phyloP scores from a whole-genome alignment of 2,888 invertebrate genomes.

The Eulithis prunata region DNA sequence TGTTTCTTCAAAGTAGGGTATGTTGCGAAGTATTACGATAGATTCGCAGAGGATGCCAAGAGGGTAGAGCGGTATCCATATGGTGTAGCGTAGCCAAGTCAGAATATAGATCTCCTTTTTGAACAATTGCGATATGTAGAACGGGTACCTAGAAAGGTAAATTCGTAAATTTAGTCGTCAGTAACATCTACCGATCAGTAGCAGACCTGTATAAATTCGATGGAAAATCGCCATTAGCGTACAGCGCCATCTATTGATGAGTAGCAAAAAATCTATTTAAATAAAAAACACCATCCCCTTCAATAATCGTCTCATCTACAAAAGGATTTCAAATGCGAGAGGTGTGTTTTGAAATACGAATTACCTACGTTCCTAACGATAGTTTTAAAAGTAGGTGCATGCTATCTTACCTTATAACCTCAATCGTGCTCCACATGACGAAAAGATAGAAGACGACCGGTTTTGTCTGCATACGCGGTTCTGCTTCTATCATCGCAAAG shows the following conservation, averaged over 20 bases:
- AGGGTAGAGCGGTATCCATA: slow-evolving; percentile 97
- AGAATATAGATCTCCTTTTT: slow-evolving; percentile 89
- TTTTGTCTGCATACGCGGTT: slow-evolving; percentile 93
- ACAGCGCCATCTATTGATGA: slow-evolving; percentile 1
- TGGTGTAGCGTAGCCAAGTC: slow-evolving; percentile 96
- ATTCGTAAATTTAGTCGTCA: neutral
- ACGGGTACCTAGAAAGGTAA: slow-evolving; percentile 90
- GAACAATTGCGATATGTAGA: slow-evolving; percentile 92
- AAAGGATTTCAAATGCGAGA: too few species aligned
- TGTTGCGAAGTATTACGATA: slow-evolving; percentile 90
- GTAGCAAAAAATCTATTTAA: neutral
- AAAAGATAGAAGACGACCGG: slow-evolving; percentile 96
- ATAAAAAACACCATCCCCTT: neutral
- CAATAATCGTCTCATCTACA: too few species aligned
- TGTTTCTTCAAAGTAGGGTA: slow-evolving; percentile 95
- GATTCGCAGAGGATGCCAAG: slow-evolving; percentile 95
- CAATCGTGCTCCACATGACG: slow-evolving; percentile 91
- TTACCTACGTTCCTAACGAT: too few species aligned
- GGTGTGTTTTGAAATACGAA: too few species aligned
- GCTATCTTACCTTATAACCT: slow-evolving; percentile 90
- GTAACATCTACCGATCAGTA: neutral
- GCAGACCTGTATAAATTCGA: neutral
- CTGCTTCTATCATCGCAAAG: slow-evolving; percentile 92
- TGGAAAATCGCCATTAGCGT: neutral
- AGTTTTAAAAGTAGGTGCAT: too few species aligned